phyloP scores from a whole-genome alignment of 1,140 invertebrate genomes.

The Penaeus indicus region DNA sequence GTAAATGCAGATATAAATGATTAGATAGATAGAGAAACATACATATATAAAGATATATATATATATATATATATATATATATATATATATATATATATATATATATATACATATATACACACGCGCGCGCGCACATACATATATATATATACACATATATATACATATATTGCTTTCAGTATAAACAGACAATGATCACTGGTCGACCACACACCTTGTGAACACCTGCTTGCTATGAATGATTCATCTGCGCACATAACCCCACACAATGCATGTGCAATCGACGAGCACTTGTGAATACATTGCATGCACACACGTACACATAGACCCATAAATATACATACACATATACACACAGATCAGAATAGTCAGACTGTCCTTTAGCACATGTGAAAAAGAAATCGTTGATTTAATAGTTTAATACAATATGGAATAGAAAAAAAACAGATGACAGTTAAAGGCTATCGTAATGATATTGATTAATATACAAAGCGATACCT shows the following conservation, averaged over 20 bases:
- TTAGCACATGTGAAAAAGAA: neutral
- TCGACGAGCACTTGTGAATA: neutral
- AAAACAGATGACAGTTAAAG: too few relatives aligned
- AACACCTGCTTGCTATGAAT: too few relatives aligned
- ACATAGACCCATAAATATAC: slow-evolving; percentile 8
- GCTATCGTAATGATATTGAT: too few relatives aligned
- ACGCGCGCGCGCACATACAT: neutral
- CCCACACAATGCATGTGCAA: neutral
- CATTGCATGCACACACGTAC: neutral
- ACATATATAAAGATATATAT: slow-evolving; percentile 19
- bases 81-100: slow-evolving; percentile 38
- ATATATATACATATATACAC: slow-evolving; percentile 24
- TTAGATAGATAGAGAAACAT: neutral
- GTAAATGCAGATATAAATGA: neutral
- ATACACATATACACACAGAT: neutral
- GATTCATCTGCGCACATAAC: slow-evolving; percentile 5
- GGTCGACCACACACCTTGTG: too few relatives aligned
- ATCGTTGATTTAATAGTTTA: neutral
- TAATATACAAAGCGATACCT: too few relatives aligned
- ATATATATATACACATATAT: slow-evolving; percentile 45
- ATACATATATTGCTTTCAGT: slow-evolving; percentile 22
- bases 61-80: slow-evolving; percentile 32
- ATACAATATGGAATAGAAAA: too few relatives aligned
- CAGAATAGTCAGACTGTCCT: neutral
- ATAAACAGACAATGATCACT: neutral